Percentiles rank a stretch among this genome's conserved stretches.
phyloP scores from a whole-genome alignment of 1,140 invertebrate species.

The Capitella teleta region DNA sequence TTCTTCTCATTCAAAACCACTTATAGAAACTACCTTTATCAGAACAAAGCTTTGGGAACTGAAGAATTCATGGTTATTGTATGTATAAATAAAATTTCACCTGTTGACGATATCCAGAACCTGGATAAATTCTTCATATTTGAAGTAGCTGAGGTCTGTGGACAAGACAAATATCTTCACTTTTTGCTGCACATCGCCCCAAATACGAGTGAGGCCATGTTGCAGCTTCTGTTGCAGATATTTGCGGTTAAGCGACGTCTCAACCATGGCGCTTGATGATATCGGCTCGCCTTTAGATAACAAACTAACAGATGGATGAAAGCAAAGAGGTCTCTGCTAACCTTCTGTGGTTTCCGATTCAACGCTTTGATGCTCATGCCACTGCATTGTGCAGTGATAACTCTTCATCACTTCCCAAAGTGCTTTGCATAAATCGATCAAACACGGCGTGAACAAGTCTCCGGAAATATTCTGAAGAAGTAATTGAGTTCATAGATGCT shows the following conservation, averaged over 20 bases:
- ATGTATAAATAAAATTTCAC: slow-evolving; percentile 19
- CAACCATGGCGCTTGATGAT: too few species aligned
- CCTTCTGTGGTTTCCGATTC: too few species aligned
- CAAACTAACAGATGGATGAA: too few species aligned
- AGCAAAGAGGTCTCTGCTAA: too few species aligned
- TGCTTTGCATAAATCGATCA: slow-evolving; percentile 37
- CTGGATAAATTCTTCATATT: slow-evolving; percentile 89
- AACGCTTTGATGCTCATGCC: slow-evolving; percentile 38
- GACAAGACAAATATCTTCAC: slow-evolving; percentile 63
- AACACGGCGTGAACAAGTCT: slow-evolving; percentile 59
- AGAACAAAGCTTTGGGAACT: too few species aligned
- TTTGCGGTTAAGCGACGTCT: slow-evolving; percentile 56
- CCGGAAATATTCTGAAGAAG: slow-evolving; percentile 52
- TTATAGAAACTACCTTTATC: too few species aligned
- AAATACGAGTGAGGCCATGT: slow-evolving; percentile 70
- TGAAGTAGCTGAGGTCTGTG: slow-evolving; percentile 67
- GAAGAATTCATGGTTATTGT: too few species aligned
- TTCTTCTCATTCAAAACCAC: too few species aligned
- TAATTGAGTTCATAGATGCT: background rate
- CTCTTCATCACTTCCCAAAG: slow-evolving; percentile 40
- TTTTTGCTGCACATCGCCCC: slow-evolving; percentile 90
- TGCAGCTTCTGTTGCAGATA: slow-evolving; percentile 82
- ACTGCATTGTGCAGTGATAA: slow-evolving; percentile 34
- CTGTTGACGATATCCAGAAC: slow-evolving; percentile 76
- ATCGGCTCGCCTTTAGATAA: too few species aligned